Percentiles rank a stretch among this genome's conserved stretches.
Conservation (phyloP, 2,113 vertebrate species). For the Amia ocellicauda region DNA sequence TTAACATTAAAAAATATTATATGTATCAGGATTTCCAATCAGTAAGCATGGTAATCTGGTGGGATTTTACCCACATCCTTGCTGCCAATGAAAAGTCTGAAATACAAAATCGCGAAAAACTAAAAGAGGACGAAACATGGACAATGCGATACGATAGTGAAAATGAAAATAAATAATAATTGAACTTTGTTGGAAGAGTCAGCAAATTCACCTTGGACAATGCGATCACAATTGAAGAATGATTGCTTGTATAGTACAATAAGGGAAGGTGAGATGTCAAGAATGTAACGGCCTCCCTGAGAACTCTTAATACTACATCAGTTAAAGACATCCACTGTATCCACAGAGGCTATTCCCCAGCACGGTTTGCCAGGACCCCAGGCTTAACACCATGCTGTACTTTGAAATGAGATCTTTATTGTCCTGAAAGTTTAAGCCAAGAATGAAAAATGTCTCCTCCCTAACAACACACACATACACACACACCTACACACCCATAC, state of each 20-base stretch:
- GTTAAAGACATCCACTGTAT: slow-evolving; percentile 24
- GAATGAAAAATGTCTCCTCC: slow-evolving; percentile 72
- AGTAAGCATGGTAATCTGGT: slow-evolving; percentile 47
- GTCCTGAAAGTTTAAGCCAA: slow-evolving; percentile 74
- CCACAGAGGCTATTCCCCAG: slow-evolving; percentile 39
- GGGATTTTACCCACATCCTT: slow-evolving; percentile 46
- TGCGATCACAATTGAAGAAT: slow-evolving; percentile 30
- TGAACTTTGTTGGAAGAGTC: no score
- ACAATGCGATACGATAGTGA: not conserved
- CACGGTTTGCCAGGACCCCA: slow-evolving; percentile 64
- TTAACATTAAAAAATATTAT: slow-evolving; percentile 61
- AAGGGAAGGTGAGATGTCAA: not conserved
- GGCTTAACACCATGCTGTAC: slow-evolving; percentile 76
- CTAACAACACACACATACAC: slow-evolving; percentile 65
- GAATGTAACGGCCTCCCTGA: not conserved
- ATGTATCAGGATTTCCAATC: slow-evolving; percentile 59
- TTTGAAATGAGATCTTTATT: slow-evolving; percentile 82
- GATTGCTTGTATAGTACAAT: slow-evolving; percentile 41
- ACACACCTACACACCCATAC: slow-evolving; percentile 31
- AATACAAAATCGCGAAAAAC: slow-evolving; percentile 20
- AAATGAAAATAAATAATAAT: not conserved
- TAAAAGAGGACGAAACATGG: slow-evolving; percentile 29
- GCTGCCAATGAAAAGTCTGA: slow-evolving; percentile 25
- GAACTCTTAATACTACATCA: slow-evolving; percentile 13
- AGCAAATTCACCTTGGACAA: no score